Base-by-base conservation (phyloP, 2,888 invertebrate species). In the Diarsia rubi region DNA sequence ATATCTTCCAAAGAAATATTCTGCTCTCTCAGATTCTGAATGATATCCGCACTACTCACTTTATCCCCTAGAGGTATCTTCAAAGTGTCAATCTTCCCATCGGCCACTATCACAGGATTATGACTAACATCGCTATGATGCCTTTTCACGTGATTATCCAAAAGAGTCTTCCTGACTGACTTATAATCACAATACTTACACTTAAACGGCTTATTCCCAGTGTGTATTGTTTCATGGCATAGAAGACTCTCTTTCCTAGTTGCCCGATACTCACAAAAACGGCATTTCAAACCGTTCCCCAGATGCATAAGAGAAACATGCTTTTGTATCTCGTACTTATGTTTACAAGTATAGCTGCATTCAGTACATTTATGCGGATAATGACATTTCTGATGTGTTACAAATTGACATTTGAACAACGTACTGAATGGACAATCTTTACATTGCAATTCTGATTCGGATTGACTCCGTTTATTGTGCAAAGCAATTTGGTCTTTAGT, bases 401-500 rank as follows among this genome's bases (percentile, higher is more conserved):
- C 90, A 24, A 87, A 90, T 27, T 93, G 90, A 59, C 95, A 95
- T 87, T 94, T 95, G 82, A 88, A 94, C 0, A 79, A 73, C 0
- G 95, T 93, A 0, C 85, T 79, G 49, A 91, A 95, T 0, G 86
- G 63, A 68, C 95, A 95, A 0, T 73, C 73, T 3, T 79, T 77
- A 64, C 95, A 95, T 0, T 16, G 69, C 0, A 94, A 66, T 0
- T 68, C 9, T 0, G 73, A 60, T 0, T 90, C 88, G 0, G 92
- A 91, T 16, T 89, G 85, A 64, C 94, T 95, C 0, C 95, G 73
- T 77, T 94, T 94, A n/a, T 92, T 94, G 64, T 95, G 95, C 19
- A 95, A 79, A 0, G 92, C 84, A 11, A 95, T 94, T 59, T 94
- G 93, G 21, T 95, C 95, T 82, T 94, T 94, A 0, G 95, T 95